These are phyloP conservation scores for Blastomussa wellsi DNA, from an alignment of 92 coral and sea anemone genomes.

Conservation along the genomic window DNA sequence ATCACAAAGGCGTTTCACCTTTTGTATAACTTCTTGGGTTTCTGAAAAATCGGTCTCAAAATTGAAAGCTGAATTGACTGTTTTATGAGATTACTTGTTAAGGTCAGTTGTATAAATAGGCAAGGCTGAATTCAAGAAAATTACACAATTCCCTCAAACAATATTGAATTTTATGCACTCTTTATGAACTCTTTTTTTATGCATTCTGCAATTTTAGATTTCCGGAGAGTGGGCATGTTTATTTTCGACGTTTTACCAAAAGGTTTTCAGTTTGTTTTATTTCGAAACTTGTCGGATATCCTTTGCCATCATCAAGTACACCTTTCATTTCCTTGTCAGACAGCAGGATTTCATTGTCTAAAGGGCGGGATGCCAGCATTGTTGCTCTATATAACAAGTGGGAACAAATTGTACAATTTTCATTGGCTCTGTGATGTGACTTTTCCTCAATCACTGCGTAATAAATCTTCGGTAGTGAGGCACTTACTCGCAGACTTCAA, in stretches of 20 bases:
- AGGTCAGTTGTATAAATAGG: not conserved
- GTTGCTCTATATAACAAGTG: conserved; percentile 20
- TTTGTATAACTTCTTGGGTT: not conserved
- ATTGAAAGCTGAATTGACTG: not conserved
- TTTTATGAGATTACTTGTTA: not conserved
- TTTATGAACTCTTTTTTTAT: not conserved
- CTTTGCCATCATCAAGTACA: conserved; percentile 27
- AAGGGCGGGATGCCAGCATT: conserved; percentile 47
- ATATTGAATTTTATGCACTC: not conserved
- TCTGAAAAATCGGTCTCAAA: not conserved
- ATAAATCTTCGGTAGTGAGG: not conserved
- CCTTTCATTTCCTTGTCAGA: conserved; percentile 6
- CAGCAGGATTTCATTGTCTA: conserved; percentile 19
- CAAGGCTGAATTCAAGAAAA: not conserved
- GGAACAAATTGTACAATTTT: not conserved
- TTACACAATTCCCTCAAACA: not conserved
- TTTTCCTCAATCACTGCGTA: not conserved
- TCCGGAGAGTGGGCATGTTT: not conserved
- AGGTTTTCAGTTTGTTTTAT: not conserved
- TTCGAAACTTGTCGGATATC: conserved; percentile 19
- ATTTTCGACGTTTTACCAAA: not conserved
- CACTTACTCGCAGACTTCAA: not conserved
- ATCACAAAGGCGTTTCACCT: not conserved
- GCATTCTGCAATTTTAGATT: not conserved
- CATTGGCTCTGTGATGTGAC: conserved; percentile 4